Base-by-base conservation (phyloP, 2,888 invertebrate genomes). In the Koerneria pararmatus region DNA sequence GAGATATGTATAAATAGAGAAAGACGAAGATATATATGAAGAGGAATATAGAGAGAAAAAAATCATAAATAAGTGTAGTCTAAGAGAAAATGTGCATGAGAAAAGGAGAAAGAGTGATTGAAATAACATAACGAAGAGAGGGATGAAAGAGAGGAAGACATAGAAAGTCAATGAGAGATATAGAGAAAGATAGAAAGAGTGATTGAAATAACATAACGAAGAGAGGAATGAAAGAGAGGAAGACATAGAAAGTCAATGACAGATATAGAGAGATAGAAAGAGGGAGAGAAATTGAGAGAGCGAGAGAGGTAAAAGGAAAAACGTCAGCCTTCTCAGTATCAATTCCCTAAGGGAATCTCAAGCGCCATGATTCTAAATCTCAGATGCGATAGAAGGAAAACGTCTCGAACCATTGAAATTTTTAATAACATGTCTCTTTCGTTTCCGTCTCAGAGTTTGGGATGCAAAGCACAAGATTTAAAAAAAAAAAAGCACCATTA, bases 61-160 rank as follows among this genome's bases (percentile, higher is more conserved):
- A 6, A 1, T 11, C 31, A 46, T 29, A 31, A 58, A 48, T 22
- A 22, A 22, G n/a, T n/a, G 46, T 22, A 41, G 48, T 51, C 6
- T n/a, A 51, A 22, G 51, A 51, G 8, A 41, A 41, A 15, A 41
- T n/a, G 11, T 15, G 51, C 22, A n/a, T 37, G 1, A 46, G 19
- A 46, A 19, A 35, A 46, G 24, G 31, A 46, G 41, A 22, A 37
- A 41, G 15, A 5, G 51, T 22, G 51, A 58, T 5, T 6, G n/a
- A 31, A 31, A 37, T 29, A 32, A 11, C 24, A 46, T 60, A 1
- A 60, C 46, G 60, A 29, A 48, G 60, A 60, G 60, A 46, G 5
- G 5, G 60, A 60, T 6, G 60, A 60, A 35, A 11, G 46, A 46
- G 29, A 46, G 51, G 22, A 24, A 34, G 61, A 62, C 15, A 15